These are phyloP conservation scores for Ashinkailepas kermadecensis DNA, from an alignment of 2,888 invertebrate genomes.

Conservation along the genomic window DNA sequence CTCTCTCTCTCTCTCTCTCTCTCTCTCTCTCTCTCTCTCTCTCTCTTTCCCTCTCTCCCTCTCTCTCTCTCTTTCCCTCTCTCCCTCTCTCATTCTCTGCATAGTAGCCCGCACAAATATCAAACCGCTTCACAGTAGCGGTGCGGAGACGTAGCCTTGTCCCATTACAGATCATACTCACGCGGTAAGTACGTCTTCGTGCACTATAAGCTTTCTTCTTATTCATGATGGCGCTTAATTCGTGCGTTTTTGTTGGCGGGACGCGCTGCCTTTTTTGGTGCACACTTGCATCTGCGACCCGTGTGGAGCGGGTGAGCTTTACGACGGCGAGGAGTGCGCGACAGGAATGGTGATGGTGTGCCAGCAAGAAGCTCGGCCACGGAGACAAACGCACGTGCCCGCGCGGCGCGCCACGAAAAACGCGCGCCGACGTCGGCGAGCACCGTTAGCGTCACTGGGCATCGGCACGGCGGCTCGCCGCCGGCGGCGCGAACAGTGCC, in stretches of 20 bases:
- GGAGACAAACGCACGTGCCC: slow-evolving; percentile 3
- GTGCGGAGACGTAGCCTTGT: not conserved
- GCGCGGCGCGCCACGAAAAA: not conserved
- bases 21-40: too few relatives aligned
- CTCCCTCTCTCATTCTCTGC: too few relatives aligned
- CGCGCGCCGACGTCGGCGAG: not conserved
- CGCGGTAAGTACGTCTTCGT: slow-evolving; percentile 7
- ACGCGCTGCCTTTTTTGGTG: not conserved
- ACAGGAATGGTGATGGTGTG: not conserved
- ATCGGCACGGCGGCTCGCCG: too few relatives aligned
- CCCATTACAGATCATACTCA: not conserved
- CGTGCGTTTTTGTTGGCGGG: not conserved
- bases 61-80: too few relatives aligned
- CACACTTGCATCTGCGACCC: not conserved
- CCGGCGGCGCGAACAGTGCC: too few relatives aligned
- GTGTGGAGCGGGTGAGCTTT: not conserved
- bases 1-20: too few relatives aligned
- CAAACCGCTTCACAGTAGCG: too few relatives aligned
- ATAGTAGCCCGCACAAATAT: too few relatives aligned
- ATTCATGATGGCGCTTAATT: slow-evolving; percentile 17
- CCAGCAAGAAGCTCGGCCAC: not conserved
- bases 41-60: too few relatives aligned
- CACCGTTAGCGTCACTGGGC: too few relatives aligned
- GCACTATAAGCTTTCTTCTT: slow-evolving; percentile 3
- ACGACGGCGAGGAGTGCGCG: not conserved